Evolutionary conservation across 2,113 vertebrate species (phyloP).

Genomic region (Nannobrachium achirus): DNA sequence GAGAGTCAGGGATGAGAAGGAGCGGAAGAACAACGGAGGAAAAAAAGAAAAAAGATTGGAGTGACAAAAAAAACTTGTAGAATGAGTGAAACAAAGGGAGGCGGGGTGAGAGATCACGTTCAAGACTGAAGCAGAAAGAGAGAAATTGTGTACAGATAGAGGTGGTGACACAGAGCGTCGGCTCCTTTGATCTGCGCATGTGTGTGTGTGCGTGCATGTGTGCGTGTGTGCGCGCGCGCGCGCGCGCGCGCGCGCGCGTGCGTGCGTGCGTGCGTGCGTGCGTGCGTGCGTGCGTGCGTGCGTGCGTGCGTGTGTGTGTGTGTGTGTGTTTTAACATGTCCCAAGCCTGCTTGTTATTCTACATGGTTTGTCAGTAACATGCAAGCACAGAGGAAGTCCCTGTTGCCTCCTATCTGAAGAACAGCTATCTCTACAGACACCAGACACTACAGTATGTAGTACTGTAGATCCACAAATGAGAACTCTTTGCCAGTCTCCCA

Average conservation of each 20-base stretch:
- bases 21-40: not conserved
- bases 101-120: no score
- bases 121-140: no score
- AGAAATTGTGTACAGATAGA: slow-evolving; percentile 2
- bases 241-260: no score
- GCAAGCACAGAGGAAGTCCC: not conserved
- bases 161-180: not conserved
- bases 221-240: no score
- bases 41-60: slow-evolving; percentile 8
- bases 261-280: no score
- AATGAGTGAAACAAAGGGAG: not conserved
- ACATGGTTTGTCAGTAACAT: not conserved
- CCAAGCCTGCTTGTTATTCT: slow-evolving; percentile 25
- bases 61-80: not conserved
- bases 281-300: no score
- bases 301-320: not conserved
- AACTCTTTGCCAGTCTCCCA: not conserved
- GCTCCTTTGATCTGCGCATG: not conserved
- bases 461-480: slow-evolving; percentile 11
- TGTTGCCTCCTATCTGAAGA: slow-evolving; percentile 33
- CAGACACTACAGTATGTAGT: no score
- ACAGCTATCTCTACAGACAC: slow-evolving; percentile 21
- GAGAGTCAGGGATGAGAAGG: slow-evolving; percentile 13
- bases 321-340: slow-evolving; percentile 1
- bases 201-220: not conserved